These are phyloP conservation scores for Ramphastos sulfuratus DNA, from an alignment of 2,113 vertebrate genomes.

Conservation along the genomic window DNA sequence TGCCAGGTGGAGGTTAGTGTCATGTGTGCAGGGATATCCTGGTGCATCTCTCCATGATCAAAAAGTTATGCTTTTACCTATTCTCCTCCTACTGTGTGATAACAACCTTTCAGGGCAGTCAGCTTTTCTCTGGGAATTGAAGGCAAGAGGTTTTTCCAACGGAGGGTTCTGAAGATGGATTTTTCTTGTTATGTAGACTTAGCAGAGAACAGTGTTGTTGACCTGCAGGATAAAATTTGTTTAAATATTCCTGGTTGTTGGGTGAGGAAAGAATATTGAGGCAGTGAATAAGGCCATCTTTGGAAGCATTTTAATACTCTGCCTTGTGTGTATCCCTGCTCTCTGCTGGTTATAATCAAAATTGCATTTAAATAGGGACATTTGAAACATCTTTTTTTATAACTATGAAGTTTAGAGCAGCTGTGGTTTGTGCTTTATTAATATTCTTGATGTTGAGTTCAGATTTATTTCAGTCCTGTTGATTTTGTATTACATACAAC, in stretches of 20 bases:
- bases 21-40: rapidly evolving
- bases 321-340: slow-evolving; percentile 36
- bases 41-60: background rate
- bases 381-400: background rate
- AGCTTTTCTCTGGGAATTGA: background rate
- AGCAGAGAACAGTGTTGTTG: background rate
- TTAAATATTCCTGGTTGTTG: background rate
- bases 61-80: background rate
- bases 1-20: background rate
- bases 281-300: background rate
- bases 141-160: background rate
- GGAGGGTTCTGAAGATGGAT: background rate
- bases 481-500: background rate
- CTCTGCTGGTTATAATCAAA: slow-evolving; percentile 58
- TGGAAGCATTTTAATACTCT: background rate
- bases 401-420: background rate
- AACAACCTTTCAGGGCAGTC: background rate
- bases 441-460: background rate
- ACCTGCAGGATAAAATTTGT: background rate
- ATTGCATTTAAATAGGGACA: slow-evolving; percentile 21
- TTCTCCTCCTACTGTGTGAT: background rate
- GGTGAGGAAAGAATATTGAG: background rate
- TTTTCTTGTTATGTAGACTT: background rate
- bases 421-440: background rate
- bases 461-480: slow-evolving; percentile 2